A percentile compares a stretch with the other conserved stretches of the same genome.
These are phyloP conservation scores for Bedellia somnulentella DNA, from an alignment of 2,888 invertebrate genomes.

Conservation along the genomic window DNA sequence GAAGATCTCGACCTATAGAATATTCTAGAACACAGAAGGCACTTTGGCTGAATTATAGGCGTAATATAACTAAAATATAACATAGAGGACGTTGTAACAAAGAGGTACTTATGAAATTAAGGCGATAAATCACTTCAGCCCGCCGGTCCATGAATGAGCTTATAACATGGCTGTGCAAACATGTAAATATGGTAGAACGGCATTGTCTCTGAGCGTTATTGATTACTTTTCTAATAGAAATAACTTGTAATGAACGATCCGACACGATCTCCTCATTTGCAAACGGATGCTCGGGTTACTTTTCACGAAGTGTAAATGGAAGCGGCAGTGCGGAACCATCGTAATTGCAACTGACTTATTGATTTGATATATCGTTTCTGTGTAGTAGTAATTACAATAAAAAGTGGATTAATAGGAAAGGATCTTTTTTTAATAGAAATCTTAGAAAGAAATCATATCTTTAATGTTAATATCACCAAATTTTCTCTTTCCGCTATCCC, in stretches of 20 bases:
- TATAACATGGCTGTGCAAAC: constrained; percentile 41
- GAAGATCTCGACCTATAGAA: no score
- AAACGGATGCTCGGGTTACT: constrained; percentile 29
- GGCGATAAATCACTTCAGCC: constrained; percentile 48
- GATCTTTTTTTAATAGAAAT: no score
- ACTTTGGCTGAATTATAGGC: constrained; percentile 27
- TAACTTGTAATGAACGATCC: not conserved
- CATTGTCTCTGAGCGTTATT: constrained; percentile 25
- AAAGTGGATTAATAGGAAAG: no score
- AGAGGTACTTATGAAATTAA: constrained; percentile 61
- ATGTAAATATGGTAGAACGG: constrained; percentile 51
- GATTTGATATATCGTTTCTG: no score
- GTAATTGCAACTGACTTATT: no score
- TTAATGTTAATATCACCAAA: no score
- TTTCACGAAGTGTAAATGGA: constrained; percentile 28
- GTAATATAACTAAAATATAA: constrained; percentile 39
- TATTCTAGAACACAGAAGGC: no score
- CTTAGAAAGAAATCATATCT: no score
- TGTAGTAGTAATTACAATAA: no score
- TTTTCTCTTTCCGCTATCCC: no score
- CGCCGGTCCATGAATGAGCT: constrained; percentile 43
- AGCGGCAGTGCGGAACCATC: constrained; percentile 41
- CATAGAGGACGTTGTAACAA: constrained; percentile 41
- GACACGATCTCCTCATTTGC: constrained; percentile 17
- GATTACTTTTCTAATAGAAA: constrained; percentile 10